Evolutionary conservation across 2,888 invertebrate genomes (phyloP).

Genomic region (Corbicula japonica): DNA sequence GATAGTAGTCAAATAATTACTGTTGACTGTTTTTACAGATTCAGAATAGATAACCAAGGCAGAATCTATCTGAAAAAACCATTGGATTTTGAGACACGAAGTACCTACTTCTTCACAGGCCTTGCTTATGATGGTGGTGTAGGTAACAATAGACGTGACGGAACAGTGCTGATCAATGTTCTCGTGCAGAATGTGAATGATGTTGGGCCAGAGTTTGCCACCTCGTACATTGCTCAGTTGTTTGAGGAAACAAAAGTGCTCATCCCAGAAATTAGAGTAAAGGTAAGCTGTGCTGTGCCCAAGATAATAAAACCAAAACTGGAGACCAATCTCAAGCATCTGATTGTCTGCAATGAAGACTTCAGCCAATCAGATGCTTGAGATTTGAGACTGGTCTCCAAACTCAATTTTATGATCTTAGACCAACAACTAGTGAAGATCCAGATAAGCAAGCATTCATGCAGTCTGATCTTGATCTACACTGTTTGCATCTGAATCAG

Average conservation of each 20-base stretch:
- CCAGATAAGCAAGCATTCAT: too few species aligned
- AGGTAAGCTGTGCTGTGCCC: slow-evolving; percentile 41
- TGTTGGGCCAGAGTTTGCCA: slow-evolving; percentile 48
- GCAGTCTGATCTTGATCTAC: too few species aligned
- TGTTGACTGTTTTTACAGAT: slow-evolving; percentile 85
- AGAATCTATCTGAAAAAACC: slow-evolving; percentile 27
- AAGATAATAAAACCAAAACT: too few species aligned
- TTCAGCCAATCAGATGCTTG: too few species aligned
- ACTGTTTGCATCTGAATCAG: too few species aligned
- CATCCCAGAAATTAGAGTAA: slow-evolving; percentile 42
- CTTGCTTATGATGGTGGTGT: slow-evolving; percentile 36
- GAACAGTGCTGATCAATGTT: slow-evolving; percentile 14
- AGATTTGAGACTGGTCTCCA: too few species aligned
- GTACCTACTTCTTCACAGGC: slow-evolving; percentile 28
- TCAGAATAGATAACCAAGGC: slow-evolving; percentile 90
- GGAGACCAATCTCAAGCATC: too few species aligned
- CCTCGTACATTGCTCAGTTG: slow-evolving; percentile 40
- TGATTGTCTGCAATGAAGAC: too few species aligned
- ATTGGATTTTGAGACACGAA: slow-evolving; percentile 58
- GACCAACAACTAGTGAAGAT: too few species aligned
- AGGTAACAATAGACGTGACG: not conserved
- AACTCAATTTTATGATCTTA: too few species aligned
- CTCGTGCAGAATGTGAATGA: slow-evolving; percentile 41
- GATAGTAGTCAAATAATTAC: not conserved
- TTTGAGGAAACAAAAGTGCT: slow-evolving; percentile 37